Base-by-base conservation (phyloP, 2,797 vertebrate genomes). In the Malacoctenus gilli region DNA sequence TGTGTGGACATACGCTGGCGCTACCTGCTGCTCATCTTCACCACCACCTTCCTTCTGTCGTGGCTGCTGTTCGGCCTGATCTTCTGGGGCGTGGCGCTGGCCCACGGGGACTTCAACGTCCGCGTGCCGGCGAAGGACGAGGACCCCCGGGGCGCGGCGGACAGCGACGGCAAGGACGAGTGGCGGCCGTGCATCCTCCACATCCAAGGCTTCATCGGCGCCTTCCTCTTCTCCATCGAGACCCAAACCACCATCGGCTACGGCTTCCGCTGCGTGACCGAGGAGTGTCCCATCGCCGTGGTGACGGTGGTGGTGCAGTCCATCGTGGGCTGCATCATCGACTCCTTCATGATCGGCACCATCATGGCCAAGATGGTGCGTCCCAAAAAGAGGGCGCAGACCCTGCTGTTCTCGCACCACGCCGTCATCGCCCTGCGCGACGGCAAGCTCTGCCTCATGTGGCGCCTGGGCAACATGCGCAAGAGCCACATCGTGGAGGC, bases 1-100 rank as follows among this genome's bases (percentile, higher is more conserved):
- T 99, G 97, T 0, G 96, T 99, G 83, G 97, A 99, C 92, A 97
- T 98, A 77, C 97, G 97, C 84, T 99, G 97, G 97, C 92, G 97
- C 44, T 96, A 95, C 74, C 90, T 97, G 89, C 80, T 97, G 13
- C 84, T 96, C 56, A 92, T 96, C 78, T 97, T 97, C 83, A 95
- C 93, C 0, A 82, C 93, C 50, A 93, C 95, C 0, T 97, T 97
- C 79, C 92, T 97, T 0, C 85, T 94, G 31, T 97, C 95, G 32
- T 97, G 95, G 95, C 80, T 97, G 36, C 62, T 95, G 53, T 97
- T 97, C 9, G 95, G 94, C 4, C 14, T 95, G 51, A 84, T 95
- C 78, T 97, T 96, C 86, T 97, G 95, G 95, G 89, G 93, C 8
- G 93, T 95, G 21, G 94, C 95, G 0, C 87, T 95, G 1, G 91